Percentiles rank a stretch among this genome's conserved stretches.
These are phyloP conservation scores for Oryctolagus cuniculus DNA, from an alignment of 2,113 vertebrate species.

Conservation along the genomic window mOryCun1.1 NC_091444.1:2543001-2543500, in stretches of 20 bases:
- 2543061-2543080: constrained; percentile 6
- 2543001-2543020: not conserved
- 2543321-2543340: constrained; percentile 3
- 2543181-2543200: not conserved
- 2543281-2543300: not conserved
- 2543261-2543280: not conserved
- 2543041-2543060: not conserved
- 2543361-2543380: not conserved
- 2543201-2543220: not conserved
- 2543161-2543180: not conserved
- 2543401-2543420: not conserved
- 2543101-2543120: constrained; percentile 6
- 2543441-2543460: not conserved
- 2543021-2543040: constrained; percentile 6
- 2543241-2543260: not conserved
- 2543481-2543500: not conserved
- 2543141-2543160: not conserved
- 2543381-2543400: not conserved
- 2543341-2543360: constrained; percentile 40
- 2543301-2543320: not conserved
- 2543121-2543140: not conserved
- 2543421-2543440: not conserved
- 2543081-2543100: too few species aligned
- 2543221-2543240: not conserved
- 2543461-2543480: not conserved